A percentile compares a stretch with the other conserved stretches of the same genome.
phyloP scores from a whole-genome alignment of 2,113 vertebrate species.

The Mormoops blainvillei region DNA sequence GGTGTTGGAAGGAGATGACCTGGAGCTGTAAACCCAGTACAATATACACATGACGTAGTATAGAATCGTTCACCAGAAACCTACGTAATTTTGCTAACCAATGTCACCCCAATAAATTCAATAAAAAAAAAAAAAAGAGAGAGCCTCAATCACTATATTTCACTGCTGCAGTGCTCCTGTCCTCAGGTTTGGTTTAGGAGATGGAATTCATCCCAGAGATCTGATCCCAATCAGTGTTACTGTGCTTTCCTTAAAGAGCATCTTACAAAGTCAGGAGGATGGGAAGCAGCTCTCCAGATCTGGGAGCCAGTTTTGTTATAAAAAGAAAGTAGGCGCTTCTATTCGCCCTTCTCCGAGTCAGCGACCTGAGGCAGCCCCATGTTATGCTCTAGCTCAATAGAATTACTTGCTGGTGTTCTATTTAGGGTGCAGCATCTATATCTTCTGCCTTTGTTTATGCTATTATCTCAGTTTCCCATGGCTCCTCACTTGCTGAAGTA shows the following conservation, averaged over 20 bases:
- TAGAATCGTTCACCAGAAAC: not conserved
- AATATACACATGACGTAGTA: not conserved
- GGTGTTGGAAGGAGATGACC: not conserved
- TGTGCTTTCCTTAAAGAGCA: not conserved
- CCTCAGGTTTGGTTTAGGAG: not conserved
- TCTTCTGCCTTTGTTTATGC: not conserved
- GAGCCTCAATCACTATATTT: conserved; percentile 18
- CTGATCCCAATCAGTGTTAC: conserved; percentile 17
- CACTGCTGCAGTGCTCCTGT: not conserved
- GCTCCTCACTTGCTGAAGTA: not conserved
- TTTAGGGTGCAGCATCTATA: not conserved
- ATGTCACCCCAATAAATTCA: not conserved
- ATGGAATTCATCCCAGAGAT: not conserved
- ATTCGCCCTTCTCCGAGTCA: not conserved
- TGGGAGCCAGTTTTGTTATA: not conserved
- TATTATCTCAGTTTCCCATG: not conserved
- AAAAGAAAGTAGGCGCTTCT: not conserved
- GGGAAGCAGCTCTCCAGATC: not conserved
- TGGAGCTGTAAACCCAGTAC: not conserved
- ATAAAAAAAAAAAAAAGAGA: not conserved
- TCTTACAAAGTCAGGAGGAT: not conserved
- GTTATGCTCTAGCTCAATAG: not conserved
- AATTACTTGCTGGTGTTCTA: not conserved
- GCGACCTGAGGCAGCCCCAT: not conserved
- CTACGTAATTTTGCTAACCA: not conserved